phyloP scores from a whole-genome alignment of 2,113 vertebrate genomes.

The Mastomys natalensis region DNA sequence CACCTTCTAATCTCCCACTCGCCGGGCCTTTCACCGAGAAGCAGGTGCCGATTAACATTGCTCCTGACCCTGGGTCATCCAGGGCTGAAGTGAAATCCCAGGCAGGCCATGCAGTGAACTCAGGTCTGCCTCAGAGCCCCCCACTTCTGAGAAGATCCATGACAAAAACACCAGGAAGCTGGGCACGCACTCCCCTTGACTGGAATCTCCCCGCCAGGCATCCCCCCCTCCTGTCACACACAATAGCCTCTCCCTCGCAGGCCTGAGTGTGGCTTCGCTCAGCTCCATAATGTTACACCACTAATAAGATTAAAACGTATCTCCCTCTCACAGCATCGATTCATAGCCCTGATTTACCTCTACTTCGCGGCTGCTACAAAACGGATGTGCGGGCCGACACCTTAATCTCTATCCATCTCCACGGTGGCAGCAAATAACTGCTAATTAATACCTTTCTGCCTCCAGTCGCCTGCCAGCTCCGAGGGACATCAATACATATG shows the following conservation, averaged over 20 bases:
- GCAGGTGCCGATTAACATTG: accelerated
- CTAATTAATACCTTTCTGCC: conserved; percentile 85
- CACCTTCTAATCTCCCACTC: accelerated
- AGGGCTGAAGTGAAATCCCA: not conserved
- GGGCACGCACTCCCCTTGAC: not conserved
- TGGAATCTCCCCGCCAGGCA: not conserved
- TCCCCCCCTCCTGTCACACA: not conserved
- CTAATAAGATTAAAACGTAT: conserved; percentile 88
- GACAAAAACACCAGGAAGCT: not conserved
- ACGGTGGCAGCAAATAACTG: conserved; percentile 67
- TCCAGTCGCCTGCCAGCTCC: conserved; percentile 60
- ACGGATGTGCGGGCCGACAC: conserved; percentile 70
- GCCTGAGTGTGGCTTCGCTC: conserved; percentile 60
- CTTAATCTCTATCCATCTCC: conserved; percentile 85
- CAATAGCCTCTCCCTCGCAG: not conserved
- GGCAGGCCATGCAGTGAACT: not conserved
- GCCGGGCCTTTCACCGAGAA: not conserved
- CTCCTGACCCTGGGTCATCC: accelerated
- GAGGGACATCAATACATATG: conserved; percentile 46
- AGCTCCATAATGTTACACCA: not conserved
- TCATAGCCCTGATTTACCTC: conserved; percentile 82
- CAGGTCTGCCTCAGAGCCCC: not conserved
- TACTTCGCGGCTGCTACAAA: conserved; percentile 45
- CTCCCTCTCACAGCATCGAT: conserved; percentile 81
- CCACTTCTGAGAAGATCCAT: accelerated